Evolutionary conservation across 2,888 invertebrate genomes (phyloP).

Genomic region (Portevinia maculata): DNA sequence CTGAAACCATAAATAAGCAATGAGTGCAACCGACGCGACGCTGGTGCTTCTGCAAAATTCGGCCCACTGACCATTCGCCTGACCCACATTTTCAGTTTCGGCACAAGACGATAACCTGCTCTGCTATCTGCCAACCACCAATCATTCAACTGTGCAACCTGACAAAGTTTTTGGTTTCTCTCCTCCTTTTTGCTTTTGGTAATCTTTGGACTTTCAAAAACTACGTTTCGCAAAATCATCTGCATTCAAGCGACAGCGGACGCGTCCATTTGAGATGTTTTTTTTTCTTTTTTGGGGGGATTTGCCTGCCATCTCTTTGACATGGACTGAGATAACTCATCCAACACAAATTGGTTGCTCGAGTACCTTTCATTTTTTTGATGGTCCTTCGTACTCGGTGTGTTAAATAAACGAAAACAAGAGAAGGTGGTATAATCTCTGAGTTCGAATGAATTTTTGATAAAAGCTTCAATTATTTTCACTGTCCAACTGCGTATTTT

Average conservation of each 20-base stretch:
- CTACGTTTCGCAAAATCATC: constrained; percentile 60
- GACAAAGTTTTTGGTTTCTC: constrained; percentile 58
- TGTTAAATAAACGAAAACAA: constrained; percentile 32
- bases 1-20: constrained; percentile 63
- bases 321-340: constrained; percentile 59
- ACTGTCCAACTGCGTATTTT: constrained; percentile 1
- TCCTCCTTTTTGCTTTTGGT: constrained; percentile 18
- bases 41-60: constrained; percentile 23
- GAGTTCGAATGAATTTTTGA: constrained; percentile 41
- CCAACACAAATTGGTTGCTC: constrained; percentile 56
- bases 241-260: constrained; percentile 59
- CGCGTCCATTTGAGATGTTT: constrained; percentile 50
- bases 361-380: constrained; percentile 52
- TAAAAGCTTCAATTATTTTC: constrained; percentile 58
- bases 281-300: constrained; percentile 24
- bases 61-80: constrained; percentile 46
- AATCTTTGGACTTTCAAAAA: constrained; percentile 50
- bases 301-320: constrained; percentile 61
- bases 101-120: constrained; percentile 52
- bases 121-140: constrained; percentile 65
- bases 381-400: constrained; percentile 50
- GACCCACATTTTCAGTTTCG: constrained; percentile 61
- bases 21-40: constrained; percentile 37
- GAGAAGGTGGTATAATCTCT: constrained; percentile 6
- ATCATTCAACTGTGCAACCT: constrained; percentile 67